phyloP scores from a whole-genome alignment of 2,113 vertebrate species.

The Neodontobutis hainanensis region DNA sequence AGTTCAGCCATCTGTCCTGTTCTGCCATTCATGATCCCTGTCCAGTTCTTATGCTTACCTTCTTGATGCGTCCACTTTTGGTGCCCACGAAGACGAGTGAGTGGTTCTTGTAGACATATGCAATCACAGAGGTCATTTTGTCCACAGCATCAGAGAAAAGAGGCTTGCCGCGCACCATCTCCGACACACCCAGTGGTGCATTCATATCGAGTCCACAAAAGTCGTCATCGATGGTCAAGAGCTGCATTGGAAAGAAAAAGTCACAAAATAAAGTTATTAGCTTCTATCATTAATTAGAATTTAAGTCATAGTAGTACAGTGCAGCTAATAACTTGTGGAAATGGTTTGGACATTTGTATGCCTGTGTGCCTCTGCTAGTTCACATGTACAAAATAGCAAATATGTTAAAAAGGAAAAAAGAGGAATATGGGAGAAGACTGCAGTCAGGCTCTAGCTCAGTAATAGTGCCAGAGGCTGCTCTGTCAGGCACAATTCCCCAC shows the following conservation, averaged over 20 bases:
- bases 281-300: background rate
- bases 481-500: conserved; percentile 65
- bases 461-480: conserved; percentile 53
- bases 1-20: conserved; percentile 9
- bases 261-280: background rate
- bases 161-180: conserved; percentile 92
- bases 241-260: conserved; percentile 71
- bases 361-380: conserved; percentile 10
- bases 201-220: conserved; percentile 99
- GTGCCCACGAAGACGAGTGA: conserved; percentile 97
- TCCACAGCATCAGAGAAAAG: conserved; percentile 91
- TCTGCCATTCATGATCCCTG: background rate
- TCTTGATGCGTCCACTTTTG: conserved; percentile 92
- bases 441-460: conserved; percentile 51
- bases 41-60: conserved; percentile 82
- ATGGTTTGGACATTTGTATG: conserved; percentile 12
- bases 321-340: background rate
- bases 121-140: conserved; percentile 95
- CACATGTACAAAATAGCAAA: conserved; percentile 16
- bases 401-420: conserved; percentile 5
- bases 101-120: conserved; percentile 98
- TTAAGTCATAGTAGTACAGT: background rate
- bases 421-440: conserved; percentile 53
- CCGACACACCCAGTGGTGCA: conserved; percentile 93
- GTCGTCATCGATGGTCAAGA: conserved; percentile 95